These are phyloP conservation scores for Enteromius argenteus DNA, from an alignment of 2,797 vertebrate species.

Conservation along the genomic window DNA sequence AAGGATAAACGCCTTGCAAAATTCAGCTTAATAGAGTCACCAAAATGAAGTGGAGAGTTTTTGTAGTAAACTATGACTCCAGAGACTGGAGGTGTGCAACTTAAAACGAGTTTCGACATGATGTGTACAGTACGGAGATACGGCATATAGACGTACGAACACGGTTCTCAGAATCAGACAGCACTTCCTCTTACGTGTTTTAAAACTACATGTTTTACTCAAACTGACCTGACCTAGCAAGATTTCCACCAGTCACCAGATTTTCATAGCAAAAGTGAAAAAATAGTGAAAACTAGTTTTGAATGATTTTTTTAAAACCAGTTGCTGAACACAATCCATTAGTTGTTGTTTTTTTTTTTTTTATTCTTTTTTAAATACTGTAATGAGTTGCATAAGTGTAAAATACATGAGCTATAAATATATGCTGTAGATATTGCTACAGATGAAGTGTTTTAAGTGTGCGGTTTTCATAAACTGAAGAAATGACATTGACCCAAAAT, in stretches of 20 bases:
- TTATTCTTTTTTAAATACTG: neutral
- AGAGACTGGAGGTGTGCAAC: slow-evolving; percentile 28
- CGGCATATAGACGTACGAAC: neutral
- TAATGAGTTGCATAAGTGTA: neutral
- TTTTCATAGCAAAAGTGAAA: neutral
- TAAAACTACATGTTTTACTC: neutral
- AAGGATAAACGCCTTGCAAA: slow-evolving; percentile 54
- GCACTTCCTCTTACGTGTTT: slow-evolving; percentile 24
- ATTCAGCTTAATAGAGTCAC: slow-evolving; percentile 58
- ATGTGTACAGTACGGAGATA: slow-evolving; percentile 9
- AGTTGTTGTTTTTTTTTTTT: neutral
- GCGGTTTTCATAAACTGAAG: neutral
- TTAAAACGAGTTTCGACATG: slow-evolving; percentile 1
- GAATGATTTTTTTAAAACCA: neutral
- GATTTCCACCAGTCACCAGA: neutral
- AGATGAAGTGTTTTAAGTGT: neutral
- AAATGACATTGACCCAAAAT: neutral
- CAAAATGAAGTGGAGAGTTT: slow-evolving; percentile 39
- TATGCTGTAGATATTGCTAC: neutral
- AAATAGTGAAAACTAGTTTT: neutral
- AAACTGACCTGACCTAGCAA: neutral
- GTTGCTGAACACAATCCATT: neutral
- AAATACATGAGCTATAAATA: neutral
- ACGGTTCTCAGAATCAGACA: slow-evolving; percentile 29
- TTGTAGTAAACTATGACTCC: slow-evolving; percentile 40